Base-by-base conservation (phyloP, 2,888 invertebrate genomes). In the Dusona sp. region DNA sequence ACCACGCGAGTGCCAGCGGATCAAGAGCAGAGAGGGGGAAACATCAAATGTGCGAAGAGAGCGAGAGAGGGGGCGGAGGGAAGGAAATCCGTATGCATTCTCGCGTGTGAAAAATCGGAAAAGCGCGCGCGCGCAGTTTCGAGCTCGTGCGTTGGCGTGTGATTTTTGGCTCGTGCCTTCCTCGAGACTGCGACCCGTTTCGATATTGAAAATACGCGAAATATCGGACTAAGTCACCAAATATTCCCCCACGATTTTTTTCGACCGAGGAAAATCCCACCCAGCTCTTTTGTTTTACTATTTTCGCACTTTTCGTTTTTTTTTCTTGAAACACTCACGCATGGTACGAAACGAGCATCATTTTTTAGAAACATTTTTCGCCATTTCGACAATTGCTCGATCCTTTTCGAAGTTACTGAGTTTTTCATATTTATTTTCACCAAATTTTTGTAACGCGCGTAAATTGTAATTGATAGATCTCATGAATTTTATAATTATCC, bases 91-190 rank as follows among this genome's bases (percentile, higher is more conserved):
- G 73, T 65, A 54, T 74, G 72, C 51, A 67, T 79, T 68, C 29
- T 67, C 75, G 67, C 67, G 79, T 42, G 80, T 36, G 16, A 72
- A 80, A 86, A 84, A 84, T 88, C 77, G 81, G 83, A 61, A 85
- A 85, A 85, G 74, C 74, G 75, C 84, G 85, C 70, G 75, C 68
- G 68, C 64, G n/a, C 77, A n/a, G 42, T 45, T n/a, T 16, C 42
- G 42, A 38, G 36, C 64, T n/a, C 54, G 74, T 54, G 57, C 57
- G 65, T 65, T 57, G 78, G 78, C 70, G 78, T 79, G 64, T 82
- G 79, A 83, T 85, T 85, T 85, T 85, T 85, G 85, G 85, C 85
- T 85, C 82, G 79, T 38, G 68, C 25, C 29, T 42, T 83, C 48
- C 42, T 65, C 67, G 64, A 25, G 48, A 67, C 54, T 19, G 29